Evolutionary conservation across 2,797 vertebrate species (phyloP), one percentile per base, ranked within the genome.

Genomic region (Rhabdomys pumilio): DNA sequence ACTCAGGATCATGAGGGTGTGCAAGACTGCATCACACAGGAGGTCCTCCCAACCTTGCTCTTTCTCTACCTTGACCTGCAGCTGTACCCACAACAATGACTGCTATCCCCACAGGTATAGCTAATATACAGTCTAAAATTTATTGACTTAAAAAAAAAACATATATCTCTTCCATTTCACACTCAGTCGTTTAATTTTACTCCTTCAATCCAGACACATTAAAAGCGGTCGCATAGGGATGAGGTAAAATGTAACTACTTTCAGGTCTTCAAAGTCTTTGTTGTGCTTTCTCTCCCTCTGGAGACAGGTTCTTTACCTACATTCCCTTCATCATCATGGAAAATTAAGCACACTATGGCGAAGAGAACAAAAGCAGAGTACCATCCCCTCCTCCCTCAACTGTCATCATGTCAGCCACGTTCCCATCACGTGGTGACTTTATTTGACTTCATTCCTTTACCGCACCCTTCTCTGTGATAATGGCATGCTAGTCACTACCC

Each of bases 261-360:
- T 97, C 61, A 97, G 65, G 55, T 89, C 81, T 95, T 96, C 90
- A 57, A 17, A 96, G 95, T 96, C 88, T 87, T 87, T 95, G 89
- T 96, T 96, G 84, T 92, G 86, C 72, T 44, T 96, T 91, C 94
- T 89, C 94, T 96, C 96, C 96, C 95, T 92, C 91, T 86, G 4
- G 69, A 98, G 96, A 96, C 93, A 96, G 84, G 76, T 96, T 97
- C 95, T 96, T 96, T 97, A 96, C 97, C 94, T 97, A 96, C 89
- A 96, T 86, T 41, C 80, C 91, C 87, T 98, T 96, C 96, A 95
- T 97, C 89, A 93, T 97, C 53, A 57, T 69, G 95, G 97, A 93
- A 97, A 97, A 97, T 97, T 98, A 97, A 97, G 95, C 97, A 97
- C 96, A 97, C 95, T 95, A 89, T 82, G 95, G 89, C 79, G 83